Evolutionary conservation across 2,888 invertebrate species (phyloP), one percentile per base, ranked within the genome.

Genomic region (Thera obeliscata): DNA sequence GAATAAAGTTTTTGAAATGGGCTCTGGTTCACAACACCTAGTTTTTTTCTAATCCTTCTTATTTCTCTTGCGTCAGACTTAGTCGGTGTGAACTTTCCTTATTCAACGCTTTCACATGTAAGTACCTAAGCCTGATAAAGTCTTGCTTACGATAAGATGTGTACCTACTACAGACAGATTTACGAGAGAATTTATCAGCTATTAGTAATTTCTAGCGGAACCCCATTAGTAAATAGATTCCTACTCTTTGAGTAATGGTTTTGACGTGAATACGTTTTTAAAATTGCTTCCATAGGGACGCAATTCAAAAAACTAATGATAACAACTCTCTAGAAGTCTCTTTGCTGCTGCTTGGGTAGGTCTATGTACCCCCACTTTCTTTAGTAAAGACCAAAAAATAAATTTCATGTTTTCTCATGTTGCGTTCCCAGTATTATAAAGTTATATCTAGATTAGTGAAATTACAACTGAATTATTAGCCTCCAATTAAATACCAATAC

Each of bases 141-240:
- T 56, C 61, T 67, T 66, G 56, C 60, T 35, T 36, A 63, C 69
- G 78, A 76, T 78, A 76, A 73, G 43, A 46, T 1, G 69, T 75
- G 70, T 60, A 72, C 43, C 43, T 46, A 46, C 43, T 46, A 9
- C 69, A 61, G 77, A 78, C 77, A 76, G 74, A 81, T 82, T 83
- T 82, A 83, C 80, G 80, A 78, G 74, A 68, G 61, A 70, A 70
- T 70, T 78, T 82, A 83, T 84, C 83, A 71, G 70, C 70, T 74
- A 77, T 77, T 76, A 77, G 72, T 71, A 74, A 72, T 76, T 75
- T 70, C 71, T 74, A 71, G 71, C 76, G 74, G 75, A 72, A 72
- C 79, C 78, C 80, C 79, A 80, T 82, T 80, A 79, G 75, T 41
- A 22, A 22, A 22, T 1, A 5, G 41, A 41, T 64, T 56, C 43